A percentile compares a stretch with the other conserved stretches of the same genome.
Conservation (phyloP, 2,113 vertebrate species). For the Leptobrachium ailaonicum region DNA sequence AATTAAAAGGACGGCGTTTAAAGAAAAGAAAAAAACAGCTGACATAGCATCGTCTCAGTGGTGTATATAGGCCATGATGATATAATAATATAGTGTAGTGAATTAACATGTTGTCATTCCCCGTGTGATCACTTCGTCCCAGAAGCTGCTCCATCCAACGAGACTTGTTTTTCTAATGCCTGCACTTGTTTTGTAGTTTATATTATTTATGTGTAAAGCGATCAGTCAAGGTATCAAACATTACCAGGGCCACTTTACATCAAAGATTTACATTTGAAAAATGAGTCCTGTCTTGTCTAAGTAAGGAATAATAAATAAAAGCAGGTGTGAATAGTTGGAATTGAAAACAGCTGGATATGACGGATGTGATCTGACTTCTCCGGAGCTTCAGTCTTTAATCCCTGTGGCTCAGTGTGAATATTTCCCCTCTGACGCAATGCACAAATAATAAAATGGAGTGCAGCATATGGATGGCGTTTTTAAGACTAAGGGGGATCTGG, state of each 20-base stretch:
- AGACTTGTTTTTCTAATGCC: fast-evolving
- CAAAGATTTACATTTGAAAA: conserved; percentile 66
- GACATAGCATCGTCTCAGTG: too few species aligned
- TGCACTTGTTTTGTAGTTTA: background rate
- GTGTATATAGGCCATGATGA: too few species aligned
- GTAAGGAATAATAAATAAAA: conserved; percentile 72
- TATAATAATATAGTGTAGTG: too few species aligned
- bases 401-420: conserved; percentile 66
- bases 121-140: background rate
- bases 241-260: conserved; percentile 48
- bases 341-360: conserved; percentile 70
- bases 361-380: conserved; percentile 68
- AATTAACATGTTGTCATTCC: background rate
- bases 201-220: conserved; percentile 17
- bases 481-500: conserved; percentile 30
- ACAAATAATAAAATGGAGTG: conserved; percentile 65
- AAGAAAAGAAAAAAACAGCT: too few species aligned
- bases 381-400: conserved; percentile 68
- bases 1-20: too few species aligned
- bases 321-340: conserved; percentile 76
- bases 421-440: conserved; percentile 71
- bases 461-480: conserved; percentile 68
- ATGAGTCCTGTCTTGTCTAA: conserved; percentile 62
- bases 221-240: conserved; percentile 19
- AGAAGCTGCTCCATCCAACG: conserved; percentile 46